Base-by-base conservation (phyloP, 2,113 vertebrate genomes). In the Mandrillus leucophaeus region DNA sequence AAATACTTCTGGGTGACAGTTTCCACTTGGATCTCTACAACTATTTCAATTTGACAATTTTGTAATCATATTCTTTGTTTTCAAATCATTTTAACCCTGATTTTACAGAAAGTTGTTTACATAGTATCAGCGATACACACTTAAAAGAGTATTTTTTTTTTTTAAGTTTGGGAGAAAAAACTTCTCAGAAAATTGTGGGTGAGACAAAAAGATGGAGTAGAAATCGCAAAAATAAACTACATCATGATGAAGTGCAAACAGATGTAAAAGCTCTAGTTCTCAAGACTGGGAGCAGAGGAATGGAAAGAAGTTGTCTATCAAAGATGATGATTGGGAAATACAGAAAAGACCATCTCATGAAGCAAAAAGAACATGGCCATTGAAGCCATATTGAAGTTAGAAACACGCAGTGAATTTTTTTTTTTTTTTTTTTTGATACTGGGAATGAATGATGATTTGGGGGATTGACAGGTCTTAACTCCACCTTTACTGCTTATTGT, bases 1-100 rank as follows among this genome's bases (percentile, higher is more conserved):
- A 79, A 68, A 83, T 95, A 5, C 22, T 94, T 92, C 66, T 57
- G 48, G 70, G 38, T 88, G 40, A 72, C 52, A 30, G 6, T 57
- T 89, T 43, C 48, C 38, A 50, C 59, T 96, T 95, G 78, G 43
- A 87, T 57, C 78, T 85, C 84, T 61, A 30, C 32, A 66, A 79
- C 59, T 85, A 1, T 95, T 94, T 98, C 85, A 95, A 97, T 75
- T 90, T 88, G 88, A 88, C 66, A 89, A 48, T 76, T 86, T 66
- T 91, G 22, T 43, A 40, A 27, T 35, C 1, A 35, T 61, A 7
- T n/a, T 76, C 72, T 95, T 81, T 94, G 25, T 68, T 84, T 93
- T 92, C 72, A 87, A 61, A 70, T 85, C 3, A 2, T 57, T 82
- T 92, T 80, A 93, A 78, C 22, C n/a, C 7, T 35, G 23, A n/a